Evolutionary conservation across 1,140 invertebrate species (phyloP), one percentile per base, ranked within the genome.

Genomic region (Leguminivora glycinivorella): DNA sequence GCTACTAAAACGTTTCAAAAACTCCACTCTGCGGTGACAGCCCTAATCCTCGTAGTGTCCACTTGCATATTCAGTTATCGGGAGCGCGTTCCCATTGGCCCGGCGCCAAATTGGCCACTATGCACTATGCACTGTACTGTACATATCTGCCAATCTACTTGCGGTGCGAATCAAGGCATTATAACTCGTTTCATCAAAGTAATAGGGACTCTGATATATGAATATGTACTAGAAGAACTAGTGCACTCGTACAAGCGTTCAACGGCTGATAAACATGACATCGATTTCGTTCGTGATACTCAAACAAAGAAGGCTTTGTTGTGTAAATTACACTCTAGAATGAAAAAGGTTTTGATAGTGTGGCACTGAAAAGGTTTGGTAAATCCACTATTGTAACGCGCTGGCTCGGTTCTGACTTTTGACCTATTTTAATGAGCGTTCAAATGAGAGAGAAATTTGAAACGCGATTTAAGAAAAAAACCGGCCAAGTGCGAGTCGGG

Each of bases 1-100:
- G 58, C 56, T 14, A 17, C 58, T 63, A 31, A 63, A 63, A 63
- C 29, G 58, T 63, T 63, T 63, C 26, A 63, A 63, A 63, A 63
- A 63, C 25, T 60, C 56, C 56, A 63, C 25, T 63, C 58, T 63
- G 58, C 26, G 58, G 58, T 24, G 34, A 56, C 52, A 29, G 52
- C 52, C 24, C 31, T 29, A 58, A 56, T 56, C 69, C 74, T 72
- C 69, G 71, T 73, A 68, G 69, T 75, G 73, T 70, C 78, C 76
- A 75, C 73, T 78, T 71, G 75, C 72, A 78, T 74, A 80, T 79
- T 80, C 78, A 76, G 75, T 75, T 81, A 78, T 83, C 77, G 75
- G 69, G 71, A 73, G 58, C 74, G 73, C 71, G 73, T 75, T 77
- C 75, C 60, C 74, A 73, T 78, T 81, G 81, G 79, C 73, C n/a